Base-by-base conservation (phyloP, 2,888 invertebrate genomes). In the Xestia ashworthii region DNA sequence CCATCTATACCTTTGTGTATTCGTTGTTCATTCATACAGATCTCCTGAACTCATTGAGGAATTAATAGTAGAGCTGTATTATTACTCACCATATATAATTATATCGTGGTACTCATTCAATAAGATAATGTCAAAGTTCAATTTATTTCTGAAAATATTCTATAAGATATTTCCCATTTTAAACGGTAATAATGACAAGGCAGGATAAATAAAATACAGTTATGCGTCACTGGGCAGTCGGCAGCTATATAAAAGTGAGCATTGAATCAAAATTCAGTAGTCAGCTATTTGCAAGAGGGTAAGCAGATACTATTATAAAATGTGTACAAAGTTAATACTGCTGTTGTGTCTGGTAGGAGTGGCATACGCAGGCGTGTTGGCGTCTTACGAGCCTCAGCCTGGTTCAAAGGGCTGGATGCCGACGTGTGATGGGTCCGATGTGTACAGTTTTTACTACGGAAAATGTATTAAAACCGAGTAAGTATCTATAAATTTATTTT, bases 361-460 rank as follows among this genome's bases (percentile, higher is more conserved):
- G 16, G 3, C 6, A 3, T 53, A 16, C 25, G 78, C 80, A 25
- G 44, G 16, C n/a, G 0, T 66, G 0, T 0, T 38, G 0, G 14
- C 12, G 11, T 25, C 12, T 0, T 80, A 38, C 44, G 0, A 38
- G 0, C 50, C 58, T 5, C 0, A 2, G 12, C 14, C n/a, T 1
- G 80, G 58, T 5, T 1, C 1, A 11, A 0, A 0, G 1, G 0
- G 0, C 1, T 78, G 79, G 79, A 53, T 44, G 0, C 50, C 50
- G 1, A 5, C 25, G 0, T 77, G 77, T 53, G 0, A 0, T 0
- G 12, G 0, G 22, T 0, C 16, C 0, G 5, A 0, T 0, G 6
- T 25, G 1, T 77, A 68, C 38, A 78, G 38, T 46, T 3, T 3
- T 16, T 50, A 25, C 8, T 78, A 22, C 8, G 25, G 0, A 50